These are phyloP conservation scores for Pipistrellus pipistrellus DNA, from an alignment of 2,797 vertebrate genomes.

Conservation along the genomic window DNA sequence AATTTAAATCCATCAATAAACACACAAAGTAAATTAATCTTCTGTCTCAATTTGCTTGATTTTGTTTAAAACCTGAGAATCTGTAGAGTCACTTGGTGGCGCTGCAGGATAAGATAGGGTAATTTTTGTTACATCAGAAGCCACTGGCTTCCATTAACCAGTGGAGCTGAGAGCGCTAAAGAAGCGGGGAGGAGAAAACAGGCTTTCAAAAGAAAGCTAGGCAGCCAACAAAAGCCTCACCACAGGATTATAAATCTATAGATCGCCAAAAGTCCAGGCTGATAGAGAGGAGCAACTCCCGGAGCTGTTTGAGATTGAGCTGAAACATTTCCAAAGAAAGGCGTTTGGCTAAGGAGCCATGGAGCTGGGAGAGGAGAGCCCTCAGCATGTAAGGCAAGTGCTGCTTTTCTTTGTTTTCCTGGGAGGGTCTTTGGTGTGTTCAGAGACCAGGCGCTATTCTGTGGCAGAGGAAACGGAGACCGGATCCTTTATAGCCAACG, in stretches of 20 bases:
- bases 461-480: slow-evolving; percentile 83
- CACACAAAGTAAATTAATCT: background rate
- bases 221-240: background rate
- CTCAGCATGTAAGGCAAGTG: slow-evolving; percentile 72
- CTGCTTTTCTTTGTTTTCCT: slow-evolving; percentile 77
- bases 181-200: background rate
- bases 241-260: background rate
- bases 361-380: background rate
- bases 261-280: background rate
- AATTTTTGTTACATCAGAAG: background rate
- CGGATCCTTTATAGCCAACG: slow-evolving; percentile 82
- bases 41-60: slow-evolving; percentile 13
- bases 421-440: slow-evolving; percentile 39
- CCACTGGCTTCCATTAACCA: background rate
- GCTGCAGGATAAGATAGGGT: slow-evolving; percentile 79
- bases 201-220: background rate
- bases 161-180: background rate
- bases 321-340: background rate
- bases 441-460: slow-evolving; percentile 75
- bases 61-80: slow-evolving; percentile 43
- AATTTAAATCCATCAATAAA: slow-evolving; percentile 26
- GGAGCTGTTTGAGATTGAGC: background rate
- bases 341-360: background rate
- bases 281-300: background rate
- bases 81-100: slow-evolving; percentile 72